Conservation (phyloP, 1,140 invertebrate genomes). For the Popillia japonica region DNA sequence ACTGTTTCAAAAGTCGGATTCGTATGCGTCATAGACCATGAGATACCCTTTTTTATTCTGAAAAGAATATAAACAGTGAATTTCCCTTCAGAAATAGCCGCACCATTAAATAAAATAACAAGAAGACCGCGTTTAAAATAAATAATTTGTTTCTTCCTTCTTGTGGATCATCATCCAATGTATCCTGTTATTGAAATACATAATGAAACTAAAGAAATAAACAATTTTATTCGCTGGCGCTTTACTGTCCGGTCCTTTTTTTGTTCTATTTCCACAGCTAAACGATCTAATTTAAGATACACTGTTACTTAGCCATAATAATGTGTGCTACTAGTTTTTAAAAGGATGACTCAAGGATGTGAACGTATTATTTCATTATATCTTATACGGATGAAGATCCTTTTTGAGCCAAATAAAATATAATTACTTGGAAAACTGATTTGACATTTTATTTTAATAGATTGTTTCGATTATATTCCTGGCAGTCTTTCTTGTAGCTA, state of each 20-base stretch:
- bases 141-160: constrained; percentile 2
- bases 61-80: constrained; percentile 8
- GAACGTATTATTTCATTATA: too few species aligned
- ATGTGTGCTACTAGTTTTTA: too few species aligned
- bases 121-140: constrained; percentile 5
- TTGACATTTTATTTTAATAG: too few species aligned
- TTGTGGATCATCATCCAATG: background rate
- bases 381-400: too few species aligned
- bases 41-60: background rate
- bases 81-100: background rate
- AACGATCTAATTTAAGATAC: background rate
- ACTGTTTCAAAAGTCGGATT: background rate
- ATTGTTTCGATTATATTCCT: too few species aligned
- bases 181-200: constrained; percentile 7
- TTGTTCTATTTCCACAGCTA: background rate
- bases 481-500: too few species aligned
- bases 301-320: too few species aligned
- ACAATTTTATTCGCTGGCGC: constrained; percentile 13
- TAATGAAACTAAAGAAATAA: constrained; percentile 4
- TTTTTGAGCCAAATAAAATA: too few species aligned
- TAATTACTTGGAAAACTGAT: too few species aligned
- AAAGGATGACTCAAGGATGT: too few species aligned
- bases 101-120: constrained; percentile 6
- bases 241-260: background rate
- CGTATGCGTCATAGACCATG: constrained; percentile 4